Evolutionary conservation across 2,888 invertebrate species (phyloP).

Genomic region (Rapana venosa): DNA sequence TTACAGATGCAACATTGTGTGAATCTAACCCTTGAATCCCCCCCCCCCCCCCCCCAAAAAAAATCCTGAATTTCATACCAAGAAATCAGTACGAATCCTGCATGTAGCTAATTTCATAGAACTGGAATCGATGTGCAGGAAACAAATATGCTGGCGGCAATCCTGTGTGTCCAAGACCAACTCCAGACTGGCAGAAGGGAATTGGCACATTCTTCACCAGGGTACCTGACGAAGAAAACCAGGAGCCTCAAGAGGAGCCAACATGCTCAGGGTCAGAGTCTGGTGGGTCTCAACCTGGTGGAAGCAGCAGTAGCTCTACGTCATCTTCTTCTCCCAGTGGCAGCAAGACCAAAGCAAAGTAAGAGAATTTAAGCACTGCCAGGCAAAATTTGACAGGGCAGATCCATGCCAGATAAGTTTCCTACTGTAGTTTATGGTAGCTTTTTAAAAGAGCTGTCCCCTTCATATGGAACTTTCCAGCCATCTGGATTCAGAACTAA

Average conservation of each 20-base stretch:
- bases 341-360: neutral
- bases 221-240: conserved; percentile 21
- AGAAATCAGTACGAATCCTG: too few relatives aligned
- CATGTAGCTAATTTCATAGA: too few relatives aligned
- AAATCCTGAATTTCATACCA: too few relatives aligned
- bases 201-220: conserved; percentile 63
- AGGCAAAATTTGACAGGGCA: too few relatives aligned
- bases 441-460: too few relatives aligned
- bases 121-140: neutral
- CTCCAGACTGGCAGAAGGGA: conserved; percentile 75
- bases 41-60: too few relatives aligned
- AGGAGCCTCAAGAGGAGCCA: conserved; percentile 17
- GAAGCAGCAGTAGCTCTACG: neutral
- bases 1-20: too few relatives aligned
- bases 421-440: too few relatives aligned
- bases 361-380: neutral
- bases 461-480: too few relatives aligned
- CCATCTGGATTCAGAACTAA: too few relatives aligned
- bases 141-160: conserved; percentile 73
- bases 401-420: too few relatives aligned
- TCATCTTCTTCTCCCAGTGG: neutral
- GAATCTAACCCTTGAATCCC: too few relatives aligned
- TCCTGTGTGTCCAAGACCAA: conserved; percentile 67
- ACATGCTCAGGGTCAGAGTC: conserved; percentile 10
- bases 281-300: neutral